Base-by-base conservation (phyloP, 2,113 vertebrate genomes). In the Dromaius novaehollandiae region DNA sequence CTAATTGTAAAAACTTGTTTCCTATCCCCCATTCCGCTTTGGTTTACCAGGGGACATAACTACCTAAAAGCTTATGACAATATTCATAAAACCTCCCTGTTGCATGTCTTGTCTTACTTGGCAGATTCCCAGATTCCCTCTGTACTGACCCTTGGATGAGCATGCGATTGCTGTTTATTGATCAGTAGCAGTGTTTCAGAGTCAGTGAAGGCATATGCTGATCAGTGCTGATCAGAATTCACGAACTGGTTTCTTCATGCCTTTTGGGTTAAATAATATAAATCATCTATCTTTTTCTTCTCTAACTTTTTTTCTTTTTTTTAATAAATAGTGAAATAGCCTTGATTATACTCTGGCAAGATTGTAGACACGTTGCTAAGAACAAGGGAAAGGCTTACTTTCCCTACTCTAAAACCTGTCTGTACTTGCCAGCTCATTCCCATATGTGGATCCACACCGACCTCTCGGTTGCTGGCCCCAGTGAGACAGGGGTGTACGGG, bases 401-500 rank as follows among this genome's bases (percentile, higher is more conserved):
- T 65, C 12, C 16, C 25, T 77, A 8, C 18, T 48, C 1, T 38
- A 4, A n/a, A 42, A 32, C 3, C 18, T 69, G 17, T 38, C 38
- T 38, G 38, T 38, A 38, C 38, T 38, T 38, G 38, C 38, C 2
- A 44, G 2, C 30, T 73, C 22, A 20, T 70, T 10, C 28, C 28
- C 2, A 0, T 21, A 21, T 5, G 16, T 34, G 21, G 18, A 48
- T 69, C 70, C 40, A 46, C 4, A 5, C 5, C n/a, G 40, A 22
- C 25, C 34, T 55, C 20, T 70, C 25, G 20, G 10, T 65, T 65
- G 55, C 50, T 61, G 32, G 7, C 13, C 51, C 4, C 0, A 0
- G 16, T 26, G 32, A 44, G 21, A 7, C 6, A 65, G 24, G 32
- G 51, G 20, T 70, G 4, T 56, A 46, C 14, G 13, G 18, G 42